Conservation (phyloP, 1,140 invertebrate genomes). For the Batillaria attramentaria region DNA sequence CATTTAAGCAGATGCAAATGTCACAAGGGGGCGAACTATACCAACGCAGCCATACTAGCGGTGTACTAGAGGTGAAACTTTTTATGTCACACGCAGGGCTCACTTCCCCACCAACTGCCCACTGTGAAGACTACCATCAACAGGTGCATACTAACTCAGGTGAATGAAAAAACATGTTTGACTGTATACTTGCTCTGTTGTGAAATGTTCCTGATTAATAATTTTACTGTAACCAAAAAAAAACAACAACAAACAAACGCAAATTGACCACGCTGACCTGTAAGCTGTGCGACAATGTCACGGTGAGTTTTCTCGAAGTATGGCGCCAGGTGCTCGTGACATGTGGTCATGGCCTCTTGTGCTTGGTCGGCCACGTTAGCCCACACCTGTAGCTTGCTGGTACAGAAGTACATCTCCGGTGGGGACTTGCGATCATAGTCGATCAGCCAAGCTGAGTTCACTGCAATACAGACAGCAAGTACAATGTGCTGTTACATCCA, state of each 20-base stretch:
- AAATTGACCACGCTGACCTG: slow-evolving; percentile 59
- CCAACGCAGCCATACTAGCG: too few species aligned
- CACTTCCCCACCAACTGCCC: too few species aligned
- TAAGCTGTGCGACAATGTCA: slow-evolving; percentile 61
- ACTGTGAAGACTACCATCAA: too few species aligned
- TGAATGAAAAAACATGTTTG: too few species aligned
- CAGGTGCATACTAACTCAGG: too few species aligned
- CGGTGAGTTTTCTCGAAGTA: slow-evolving; percentile 64
- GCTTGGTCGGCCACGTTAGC: slow-evolving; percentile 63
- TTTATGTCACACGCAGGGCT: too few species aligned
- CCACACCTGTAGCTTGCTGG: slow-evolving; percentile 65
- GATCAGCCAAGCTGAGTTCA: slow-evolving; percentile 64
- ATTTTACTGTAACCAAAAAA: neutral
- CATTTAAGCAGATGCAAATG: too few species aligned
- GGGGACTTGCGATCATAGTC: slow-evolving; percentile 50
- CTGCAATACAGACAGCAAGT: slow-evolving; percentile 53
- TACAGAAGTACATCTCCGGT: slow-evolving; percentile 61
- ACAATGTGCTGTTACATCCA: too few species aligned
- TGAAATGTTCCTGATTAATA: neutral
- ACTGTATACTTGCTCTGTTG: too few species aligned
- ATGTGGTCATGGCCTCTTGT: slow-evolving; percentile 55
- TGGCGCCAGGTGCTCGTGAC: slow-evolving; percentile 49
- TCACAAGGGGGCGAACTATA: too few species aligned
- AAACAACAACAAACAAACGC: neutral
- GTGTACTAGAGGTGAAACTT: too few species aligned